Percentiles rank a stretch among this genome's conserved stretches.
These are phyloP conservation scores for Amorpha juglandis DNA, from an alignment of 2,888 invertebrate genomes.

Conservation along the genomic window DNA sequence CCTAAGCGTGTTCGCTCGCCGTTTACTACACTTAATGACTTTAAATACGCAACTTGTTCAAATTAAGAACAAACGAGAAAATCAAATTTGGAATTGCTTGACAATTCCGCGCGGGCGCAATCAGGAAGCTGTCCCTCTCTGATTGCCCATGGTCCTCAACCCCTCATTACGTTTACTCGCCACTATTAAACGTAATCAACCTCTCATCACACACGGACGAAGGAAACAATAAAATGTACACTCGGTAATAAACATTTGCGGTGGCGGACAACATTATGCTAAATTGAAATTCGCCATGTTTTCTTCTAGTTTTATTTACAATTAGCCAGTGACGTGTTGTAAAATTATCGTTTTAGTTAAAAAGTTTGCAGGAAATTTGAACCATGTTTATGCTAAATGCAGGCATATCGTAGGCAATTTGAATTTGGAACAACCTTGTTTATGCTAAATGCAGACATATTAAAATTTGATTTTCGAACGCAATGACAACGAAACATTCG, in stretches of 20 bases:
- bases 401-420: constrained; percentile 49
- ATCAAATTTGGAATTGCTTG: constrained; percentile 61
- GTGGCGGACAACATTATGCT: constrained; percentile 16
- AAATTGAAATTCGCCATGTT: constrained; percentile 14
- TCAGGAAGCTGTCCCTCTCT: constrained; percentile 62
- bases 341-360: not conserved
- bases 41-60: constrained; percentile 34
- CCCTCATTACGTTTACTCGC: constrained; percentile 78
- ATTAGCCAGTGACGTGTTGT: not conserved
- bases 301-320: constrained; percentile 12
- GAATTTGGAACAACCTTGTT: constrained; percentile 44
- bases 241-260: constrained; percentile 29
- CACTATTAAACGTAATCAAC: constrained; percentile 76
- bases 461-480: constrained; percentile 61
- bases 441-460: constrained; percentile 54
- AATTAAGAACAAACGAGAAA: constrained; percentile 49
- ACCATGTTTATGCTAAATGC: constrained; percentile 48
- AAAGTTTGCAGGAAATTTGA: constrained; percentile 23
- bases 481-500: constrained; percentile 74
- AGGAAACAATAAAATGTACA: constrained; percentile 74
- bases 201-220: constrained; percentile 73
- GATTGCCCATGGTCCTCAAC: constrained; percentile 66
- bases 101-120: constrained; percentile 60
- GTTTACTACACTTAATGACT: constrained; percentile 44
- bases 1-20: constrained; percentile 23